A percentile compares a stretch with the other conserved stretches of the same genome.
These are phyloP conservation scores for Akabosia matsudoensis DNA, from an alignment of 1,140 invertebrate genomes.

Conservation along the genomic window DNA sequence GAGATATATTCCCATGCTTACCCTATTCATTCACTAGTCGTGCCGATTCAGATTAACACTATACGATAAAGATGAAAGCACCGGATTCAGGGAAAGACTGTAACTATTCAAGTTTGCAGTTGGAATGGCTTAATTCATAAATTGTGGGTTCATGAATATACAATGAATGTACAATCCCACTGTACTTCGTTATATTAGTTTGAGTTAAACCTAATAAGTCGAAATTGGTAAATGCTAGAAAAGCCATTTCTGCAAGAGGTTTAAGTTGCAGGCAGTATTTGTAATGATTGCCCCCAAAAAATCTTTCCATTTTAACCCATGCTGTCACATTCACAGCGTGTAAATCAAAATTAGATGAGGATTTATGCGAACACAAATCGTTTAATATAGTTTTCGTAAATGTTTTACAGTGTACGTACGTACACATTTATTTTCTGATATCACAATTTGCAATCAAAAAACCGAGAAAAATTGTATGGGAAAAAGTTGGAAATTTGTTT, in stretches of 20 bases:
- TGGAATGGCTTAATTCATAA: constrained; percentile 10
- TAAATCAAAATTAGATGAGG: constrained; percentile 3
- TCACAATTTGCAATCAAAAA: not conserved
- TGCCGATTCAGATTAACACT: too few species aligned
- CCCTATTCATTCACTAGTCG: too few species aligned
- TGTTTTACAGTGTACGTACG: not conserved
- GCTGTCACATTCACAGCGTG: not conserved
- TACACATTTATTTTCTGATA: too few species aligned
- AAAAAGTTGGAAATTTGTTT: too few species aligned
- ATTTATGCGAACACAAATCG: constrained; percentile 14
- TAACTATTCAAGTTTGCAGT: not conserved
- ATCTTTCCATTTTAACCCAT: too few species aligned
- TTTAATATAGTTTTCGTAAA: not conserved
- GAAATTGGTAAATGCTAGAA: not conserved
- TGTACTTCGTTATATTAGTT: constrained; percentile 22
- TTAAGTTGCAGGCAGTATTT: too few species aligned
- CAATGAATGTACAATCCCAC: constrained; percentile 20
- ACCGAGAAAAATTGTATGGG: not conserved
- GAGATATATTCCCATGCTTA: too few species aligned
- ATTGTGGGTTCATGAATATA: constrained; percentile 11
- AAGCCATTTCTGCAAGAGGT: not conserved
- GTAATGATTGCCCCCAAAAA: too few species aligned
- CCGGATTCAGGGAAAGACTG: not conserved
- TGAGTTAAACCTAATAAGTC: not conserved
- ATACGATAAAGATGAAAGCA: not conserved